phyloP scores from a whole-genome alignment of 2,888 invertebrate genomes.

The Acronicta alni region DNA sequence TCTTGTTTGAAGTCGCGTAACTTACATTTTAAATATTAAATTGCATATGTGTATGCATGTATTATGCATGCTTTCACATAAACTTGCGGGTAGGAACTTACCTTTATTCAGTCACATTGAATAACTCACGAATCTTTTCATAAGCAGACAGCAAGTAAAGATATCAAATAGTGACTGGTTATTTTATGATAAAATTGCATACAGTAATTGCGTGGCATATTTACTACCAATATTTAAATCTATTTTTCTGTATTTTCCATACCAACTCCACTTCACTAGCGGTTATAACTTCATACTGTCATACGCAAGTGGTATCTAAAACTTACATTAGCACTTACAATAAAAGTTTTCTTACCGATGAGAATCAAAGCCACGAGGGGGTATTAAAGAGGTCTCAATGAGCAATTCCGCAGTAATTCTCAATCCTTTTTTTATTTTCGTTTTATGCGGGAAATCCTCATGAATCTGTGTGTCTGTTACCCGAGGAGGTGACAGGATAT shows the following conservation, averaged over 20 bases:
- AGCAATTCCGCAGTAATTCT: no score
- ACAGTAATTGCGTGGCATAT: slow-evolving; percentile 37
- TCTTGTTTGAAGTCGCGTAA: slow-evolving; percentile 55
- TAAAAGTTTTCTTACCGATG: not conserved
- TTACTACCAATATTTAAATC: slow-evolving; percentile 33
- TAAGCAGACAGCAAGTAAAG: slow-evolving; percentile 54
- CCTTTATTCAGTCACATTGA: slow-evolving; percentile 53
- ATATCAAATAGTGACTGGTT: slow-evolving; percentile 43
- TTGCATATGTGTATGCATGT: slow-evolving; percentile 54
- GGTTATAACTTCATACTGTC: slow-evolving; percentile 26
- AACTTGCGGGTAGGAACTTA: slow-evolving; percentile 47
- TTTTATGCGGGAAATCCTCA: no score
- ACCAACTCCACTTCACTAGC: slow-evolving; percentile 20
- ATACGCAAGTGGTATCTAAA: slow-evolving; percentile 21
- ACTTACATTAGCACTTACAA: not conserved
- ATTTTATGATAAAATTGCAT: slow-evolving; percentile 48
- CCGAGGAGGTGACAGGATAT: no score
- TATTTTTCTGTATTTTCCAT: slow-evolving; percentile 43
- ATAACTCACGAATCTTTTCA: slow-evolving; percentile 57
- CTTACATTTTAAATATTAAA: slow-evolving; percentile 57
- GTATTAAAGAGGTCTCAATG: no score
- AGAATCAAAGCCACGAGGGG: no score
- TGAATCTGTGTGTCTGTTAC: no score
- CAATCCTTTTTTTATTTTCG: no score
- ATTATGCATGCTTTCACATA: slow-evolving; percentile 58